Conservation (phyloP, 2,888 invertebrate species). For the Nysson spinosus region DNA sequence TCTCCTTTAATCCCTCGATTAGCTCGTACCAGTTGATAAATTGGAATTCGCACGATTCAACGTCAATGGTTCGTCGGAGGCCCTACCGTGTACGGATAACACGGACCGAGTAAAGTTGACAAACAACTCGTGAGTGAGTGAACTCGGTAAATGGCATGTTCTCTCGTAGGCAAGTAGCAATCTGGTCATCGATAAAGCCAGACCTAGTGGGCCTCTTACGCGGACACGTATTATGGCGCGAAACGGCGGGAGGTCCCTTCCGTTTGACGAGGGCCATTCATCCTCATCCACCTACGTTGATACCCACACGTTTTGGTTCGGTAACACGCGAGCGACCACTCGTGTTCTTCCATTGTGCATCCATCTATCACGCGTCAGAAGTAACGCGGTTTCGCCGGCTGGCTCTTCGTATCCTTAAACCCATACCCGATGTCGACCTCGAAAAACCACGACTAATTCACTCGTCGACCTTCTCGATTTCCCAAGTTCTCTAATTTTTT, state of each 20-base stretch:
- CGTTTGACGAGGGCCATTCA: constrained; percentile 77
- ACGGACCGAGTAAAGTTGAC: constrained; percentile 20
- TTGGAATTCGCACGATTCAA: no score
- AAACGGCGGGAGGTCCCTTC: constrained; percentile 76
- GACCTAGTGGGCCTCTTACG: constrained; percentile 65
- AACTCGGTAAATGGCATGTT: constrained; percentile 66
- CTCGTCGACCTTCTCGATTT: no score
- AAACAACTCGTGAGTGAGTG: constrained; percentile 23
- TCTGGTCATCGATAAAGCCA: constrained; percentile 74
- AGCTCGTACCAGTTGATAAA: constrained; percentile 46
- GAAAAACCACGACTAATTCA: no score
- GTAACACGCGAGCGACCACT: constrained; percentile 57
- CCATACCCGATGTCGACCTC: no score
- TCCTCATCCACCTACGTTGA: constrained; percentile 76
- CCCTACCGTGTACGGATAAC: background rate
- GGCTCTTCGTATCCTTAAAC: no score
- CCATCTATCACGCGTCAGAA: constrained; percentile 74
- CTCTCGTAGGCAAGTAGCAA: constrained; percentile 70
- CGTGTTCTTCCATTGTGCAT: constrained; percentile 68
- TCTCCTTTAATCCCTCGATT: constrained; percentile 36
- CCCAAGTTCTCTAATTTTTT: no score
- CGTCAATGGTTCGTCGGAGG: no score
- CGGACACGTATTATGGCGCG: constrained; percentile 73
- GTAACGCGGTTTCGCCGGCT: constrained; percentile 58
- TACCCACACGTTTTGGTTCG: constrained; percentile 56